Percentiles rank a stretch among this genome's conserved stretches.
Conservation (phyloP, 2,797 vertebrate genomes). For the Acanthiza pusilla region DNA sequence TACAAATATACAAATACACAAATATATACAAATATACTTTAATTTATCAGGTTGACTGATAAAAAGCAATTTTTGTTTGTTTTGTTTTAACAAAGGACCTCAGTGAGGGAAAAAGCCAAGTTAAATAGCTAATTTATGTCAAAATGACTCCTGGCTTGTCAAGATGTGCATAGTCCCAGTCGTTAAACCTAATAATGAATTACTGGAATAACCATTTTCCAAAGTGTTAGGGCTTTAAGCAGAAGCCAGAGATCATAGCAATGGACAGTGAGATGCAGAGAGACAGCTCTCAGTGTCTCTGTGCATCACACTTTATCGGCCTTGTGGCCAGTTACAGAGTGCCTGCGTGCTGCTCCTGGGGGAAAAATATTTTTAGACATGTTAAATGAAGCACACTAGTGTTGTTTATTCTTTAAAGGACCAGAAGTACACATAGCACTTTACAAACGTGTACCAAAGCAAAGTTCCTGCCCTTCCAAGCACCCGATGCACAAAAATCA, state of each 20-base stretch:
- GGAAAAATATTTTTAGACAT: slow-evolving; percentile 51
- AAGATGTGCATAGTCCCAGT: background rate
- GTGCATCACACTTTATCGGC: background rate
- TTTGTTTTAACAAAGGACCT: background rate
- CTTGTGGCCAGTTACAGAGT: background rate
- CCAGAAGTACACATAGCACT: background rate
- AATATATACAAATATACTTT: no score
- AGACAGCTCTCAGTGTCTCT: background rate
- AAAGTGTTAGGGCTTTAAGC: background rate
- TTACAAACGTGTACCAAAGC: background rate
- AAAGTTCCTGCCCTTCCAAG: background rate
- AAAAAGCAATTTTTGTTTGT: background rate
- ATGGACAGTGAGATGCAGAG: background rate
- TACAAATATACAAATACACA: no score
- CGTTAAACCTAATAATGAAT: background rate
- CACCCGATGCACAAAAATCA: background rate
- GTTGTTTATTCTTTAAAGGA: slow-evolving; percentile 34
- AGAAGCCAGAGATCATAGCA: background rate
- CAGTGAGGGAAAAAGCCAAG: background rate
- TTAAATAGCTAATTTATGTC: background rate
- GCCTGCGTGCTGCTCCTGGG: background rate
- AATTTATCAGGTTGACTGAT: background rate
- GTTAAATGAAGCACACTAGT: slow-evolving; percentile 34
- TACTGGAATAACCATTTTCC: background rate
- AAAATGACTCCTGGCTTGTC: background rate